Conservation (phyloP, 2,888 invertebrate genomes). For the Operophtera brumata region DNA sequence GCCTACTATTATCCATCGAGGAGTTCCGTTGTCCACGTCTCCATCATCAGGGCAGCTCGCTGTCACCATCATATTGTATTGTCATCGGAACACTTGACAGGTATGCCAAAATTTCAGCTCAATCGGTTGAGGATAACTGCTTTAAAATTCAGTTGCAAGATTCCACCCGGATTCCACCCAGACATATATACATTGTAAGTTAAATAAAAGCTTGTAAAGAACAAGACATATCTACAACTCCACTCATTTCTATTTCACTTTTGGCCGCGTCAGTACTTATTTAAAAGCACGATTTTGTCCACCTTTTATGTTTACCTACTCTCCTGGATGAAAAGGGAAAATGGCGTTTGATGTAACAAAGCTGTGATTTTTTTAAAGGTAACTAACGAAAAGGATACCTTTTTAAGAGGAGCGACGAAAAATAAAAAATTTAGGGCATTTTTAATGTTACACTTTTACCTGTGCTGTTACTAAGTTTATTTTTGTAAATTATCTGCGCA, state of each 20-base stretch:
- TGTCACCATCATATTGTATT: too few species aligned
- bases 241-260: constrained; percentile 2
- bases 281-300: constrained; percentile 7
- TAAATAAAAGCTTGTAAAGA: too few species aligned
- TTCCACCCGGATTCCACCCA: too few species aligned
- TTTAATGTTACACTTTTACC: constrained; percentile 16
- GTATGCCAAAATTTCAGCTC: too few species aligned
- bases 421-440: constrained; percentile 15
- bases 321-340: constrained; percentile 20
- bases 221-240: not conserved
- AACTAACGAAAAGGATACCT: constrained; percentile 14
- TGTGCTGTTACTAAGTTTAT: constrained; percentile 10
- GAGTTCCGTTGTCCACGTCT: too few species aligned
- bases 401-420: constrained; percentile 9
- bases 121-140: too few species aligned
- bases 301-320: constrained; percentile 25
- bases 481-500: not conserved
- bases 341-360: constrained; percentile 18
- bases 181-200: too few species aligned
- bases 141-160: too few species aligned
- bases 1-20: too few species aligned
- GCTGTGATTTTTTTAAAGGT: constrained; percentile 7
- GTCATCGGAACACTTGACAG: too few species aligned
- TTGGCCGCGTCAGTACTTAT: constrained; percentile 19
- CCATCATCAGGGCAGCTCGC: too few species aligned